phyloP scores from a whole-genome alignment of 2,888 invertebrate genomes.

The Plutella xylostella region DNA sequence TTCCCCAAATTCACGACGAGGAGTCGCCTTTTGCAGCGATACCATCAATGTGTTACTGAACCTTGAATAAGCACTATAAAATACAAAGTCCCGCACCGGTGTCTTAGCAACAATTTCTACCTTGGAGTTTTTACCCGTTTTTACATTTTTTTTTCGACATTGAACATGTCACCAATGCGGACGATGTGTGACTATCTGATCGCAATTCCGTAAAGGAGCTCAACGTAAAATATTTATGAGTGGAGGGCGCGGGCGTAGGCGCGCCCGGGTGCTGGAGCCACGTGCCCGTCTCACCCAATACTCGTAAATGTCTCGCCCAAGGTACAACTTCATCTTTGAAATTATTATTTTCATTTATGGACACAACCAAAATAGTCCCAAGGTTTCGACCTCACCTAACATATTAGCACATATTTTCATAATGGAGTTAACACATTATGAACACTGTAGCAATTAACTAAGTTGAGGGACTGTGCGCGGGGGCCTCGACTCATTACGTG shows the following conservation, averaged over 20 bases:
- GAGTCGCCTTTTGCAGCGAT: constrained; percentile 9
- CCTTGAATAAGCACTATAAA: constrained; percentile 10
- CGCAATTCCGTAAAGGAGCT: constrained; percentile 53
- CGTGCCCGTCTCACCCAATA: constrained; percentile 12
- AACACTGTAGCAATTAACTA: too few relatives aligned
- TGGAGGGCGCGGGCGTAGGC: constrained; percentile 42
- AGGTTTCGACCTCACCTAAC: too few relatives aligned
- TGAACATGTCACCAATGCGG: constrained; percentile 45
- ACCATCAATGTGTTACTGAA: constrained; percentile 2
- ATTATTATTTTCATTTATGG: constrained; percentile 6
- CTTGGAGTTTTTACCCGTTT: too few relatives aligned
- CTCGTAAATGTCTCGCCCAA: constrained; percentile 9
- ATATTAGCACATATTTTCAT: too few relatives aligned
- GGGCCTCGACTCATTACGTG: constrained; percentile 38
- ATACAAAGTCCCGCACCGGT: constrained; percentile 28
- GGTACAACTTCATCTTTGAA: constrained; percentile 4
- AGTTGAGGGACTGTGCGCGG: constrained; percentile 29
- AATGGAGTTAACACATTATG: too few relatives aligned
- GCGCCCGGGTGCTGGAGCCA: constrained; percentile 38
- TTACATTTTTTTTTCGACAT: too few relatives aligned
- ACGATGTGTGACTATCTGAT: constrained; percentile 47
- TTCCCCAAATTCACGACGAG: constrained; percentile 38
- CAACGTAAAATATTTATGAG: constrained; percentile 57
- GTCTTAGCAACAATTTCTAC: too few relatives aligned
- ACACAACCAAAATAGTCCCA: too few relatives aligned